phyloP scores from a whole-genome alignment of 2,888 invertebrate species.

The Hetaerina titia region DNA sequence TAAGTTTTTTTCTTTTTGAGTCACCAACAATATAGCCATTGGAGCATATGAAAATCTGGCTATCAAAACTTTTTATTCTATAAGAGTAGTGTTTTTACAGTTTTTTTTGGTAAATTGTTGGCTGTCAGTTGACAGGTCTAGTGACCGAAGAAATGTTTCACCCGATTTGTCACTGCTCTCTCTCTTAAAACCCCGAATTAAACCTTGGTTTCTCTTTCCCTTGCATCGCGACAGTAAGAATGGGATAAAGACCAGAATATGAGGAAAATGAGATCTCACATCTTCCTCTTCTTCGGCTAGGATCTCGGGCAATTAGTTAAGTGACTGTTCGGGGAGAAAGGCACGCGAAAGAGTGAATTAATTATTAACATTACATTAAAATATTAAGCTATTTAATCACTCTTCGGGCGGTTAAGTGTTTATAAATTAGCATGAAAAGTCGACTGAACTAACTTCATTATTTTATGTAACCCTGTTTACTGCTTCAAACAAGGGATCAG shows the following conservation, averaged over 20 bases:
- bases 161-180: neutral
- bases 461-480: too few relatives aligned
- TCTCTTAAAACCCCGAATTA: neutral
- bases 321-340: too few relatives aligned
- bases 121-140: neutral
- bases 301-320: neutral
- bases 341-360: too few relatives aligned
- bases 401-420: too few relatives aligned
- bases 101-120: neutral
- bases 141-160: neutral
- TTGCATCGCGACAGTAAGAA: neutral
- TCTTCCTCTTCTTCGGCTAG: neutral
- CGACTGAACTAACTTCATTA: too few relatives aligned
- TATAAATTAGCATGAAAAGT: too few relatives aligned
- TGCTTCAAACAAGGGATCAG: too few relatives aligned
- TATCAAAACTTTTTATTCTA: neutral
- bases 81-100: neutral
- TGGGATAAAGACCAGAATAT: neutral
- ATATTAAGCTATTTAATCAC: too few relatives aligned
- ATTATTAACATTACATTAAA: too few relatives aligned
- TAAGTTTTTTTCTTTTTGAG: neutral
- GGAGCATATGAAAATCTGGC: constrained; percentile 1
- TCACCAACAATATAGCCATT: constrained; percentile 15
- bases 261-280: neutral
- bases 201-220: neutral